phyloP scores from a whole-genome alignment of 2,888 invertebrate species.

The Unio pictorum region DNA sequence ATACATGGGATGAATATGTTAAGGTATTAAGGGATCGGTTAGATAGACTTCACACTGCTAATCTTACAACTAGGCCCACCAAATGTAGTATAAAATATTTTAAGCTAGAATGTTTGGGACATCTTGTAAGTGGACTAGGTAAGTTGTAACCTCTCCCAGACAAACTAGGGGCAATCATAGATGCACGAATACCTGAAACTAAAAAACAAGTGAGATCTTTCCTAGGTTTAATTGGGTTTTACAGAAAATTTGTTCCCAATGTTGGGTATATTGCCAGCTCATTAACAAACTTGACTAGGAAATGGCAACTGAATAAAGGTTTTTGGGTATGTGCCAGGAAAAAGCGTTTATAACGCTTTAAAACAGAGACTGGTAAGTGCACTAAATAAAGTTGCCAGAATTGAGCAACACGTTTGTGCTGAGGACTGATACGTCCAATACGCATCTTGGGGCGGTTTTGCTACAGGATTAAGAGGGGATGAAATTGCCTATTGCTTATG shows the following conservation, averaged over 20 bases:
- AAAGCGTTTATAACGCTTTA: too few species aligned
- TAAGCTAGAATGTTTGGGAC: too few species aligned
- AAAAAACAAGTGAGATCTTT: conserved; percentile 2
- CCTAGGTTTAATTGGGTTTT: background rate
- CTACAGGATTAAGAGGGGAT: conserved; percentile 6
- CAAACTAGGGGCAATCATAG: background rate
- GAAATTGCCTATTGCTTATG: conserved; percentile 6
- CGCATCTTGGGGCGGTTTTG: conserved; percentile 2
- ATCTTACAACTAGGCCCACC: too few species aligned
- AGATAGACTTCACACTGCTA: too few species aligned
- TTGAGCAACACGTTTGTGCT: background rate
- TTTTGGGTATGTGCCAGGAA: too few species aligned
- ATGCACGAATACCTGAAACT: background rate
- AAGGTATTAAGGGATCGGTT: too few species aligned
- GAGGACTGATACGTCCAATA: conserved; percentile 4
- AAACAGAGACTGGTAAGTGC: too few species aligned
- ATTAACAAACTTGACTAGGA: conserved; percentile 1
- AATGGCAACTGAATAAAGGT: background rate
- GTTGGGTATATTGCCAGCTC: background rate
- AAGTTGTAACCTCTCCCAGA: background rate
- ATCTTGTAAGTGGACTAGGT: background rate
- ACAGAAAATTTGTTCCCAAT: conserved; percentile 2
- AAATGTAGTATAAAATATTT: too few species aligned
- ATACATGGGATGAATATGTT: too few species aligned
- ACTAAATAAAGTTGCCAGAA: too few species aligned